phyloP scores from a whole-genome alignment of 2,888 invertebrate species.

The Pseudoips prasinana region DNA sequence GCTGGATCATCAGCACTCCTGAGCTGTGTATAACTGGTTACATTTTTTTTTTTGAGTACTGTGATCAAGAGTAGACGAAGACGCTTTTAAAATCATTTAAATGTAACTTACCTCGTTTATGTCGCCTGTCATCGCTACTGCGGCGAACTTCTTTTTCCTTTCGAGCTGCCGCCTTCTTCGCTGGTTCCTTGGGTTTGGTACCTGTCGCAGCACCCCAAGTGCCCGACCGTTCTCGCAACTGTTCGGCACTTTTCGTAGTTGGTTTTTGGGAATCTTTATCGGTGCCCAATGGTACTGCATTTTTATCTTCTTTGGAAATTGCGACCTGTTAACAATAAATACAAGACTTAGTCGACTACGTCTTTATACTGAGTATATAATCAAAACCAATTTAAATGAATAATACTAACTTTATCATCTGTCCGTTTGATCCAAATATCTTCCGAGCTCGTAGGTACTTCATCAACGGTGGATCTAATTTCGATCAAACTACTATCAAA shows the following conservation, averaged over 20 bases:
- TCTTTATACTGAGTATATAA: not conserved
- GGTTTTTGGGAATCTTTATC: slow-evolving; percentile 13
- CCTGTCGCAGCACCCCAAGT: slow-evolving; percentile 78
- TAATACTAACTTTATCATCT: slow-evolving; percentile 81
- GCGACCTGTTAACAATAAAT: slow-evolving; percentile 25
- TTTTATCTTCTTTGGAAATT: slow-evolving; percentile 25
- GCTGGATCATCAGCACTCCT: no score
- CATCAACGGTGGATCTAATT: slow-evolving; percentile 88
- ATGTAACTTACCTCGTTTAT: slow-evolving; percentile 66
- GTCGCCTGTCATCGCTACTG: slow-evolving; percentile 59
- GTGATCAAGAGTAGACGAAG: no score
- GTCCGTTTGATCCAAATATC: slow-evolving; percentile 87
- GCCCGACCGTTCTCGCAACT: slow-evolving; percentile 83
- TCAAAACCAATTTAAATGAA: not conserved
- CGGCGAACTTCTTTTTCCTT: slow-evolving; percentile 60
- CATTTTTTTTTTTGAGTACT: no score
- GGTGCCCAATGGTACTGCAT: slow-evolving; percentile 18
- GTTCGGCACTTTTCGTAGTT: slow-evolving; percentile 26
- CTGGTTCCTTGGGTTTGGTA: slow-evolving; percentile 46
- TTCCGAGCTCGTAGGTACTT: slow-evolving; percentile 83
- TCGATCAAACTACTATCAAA: slow-evolving; percentile 92
- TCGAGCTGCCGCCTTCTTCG: slow-evolving; percentile 38
- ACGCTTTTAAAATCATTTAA: no score
- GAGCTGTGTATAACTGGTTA: no score
- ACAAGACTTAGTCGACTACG: not conserved